Evolutionary conservation across 2,113 vertebrate genomes (phyloP), one percentile per base, ranked within the genome.

Genomic region (Nibea albiflora): DNA sequence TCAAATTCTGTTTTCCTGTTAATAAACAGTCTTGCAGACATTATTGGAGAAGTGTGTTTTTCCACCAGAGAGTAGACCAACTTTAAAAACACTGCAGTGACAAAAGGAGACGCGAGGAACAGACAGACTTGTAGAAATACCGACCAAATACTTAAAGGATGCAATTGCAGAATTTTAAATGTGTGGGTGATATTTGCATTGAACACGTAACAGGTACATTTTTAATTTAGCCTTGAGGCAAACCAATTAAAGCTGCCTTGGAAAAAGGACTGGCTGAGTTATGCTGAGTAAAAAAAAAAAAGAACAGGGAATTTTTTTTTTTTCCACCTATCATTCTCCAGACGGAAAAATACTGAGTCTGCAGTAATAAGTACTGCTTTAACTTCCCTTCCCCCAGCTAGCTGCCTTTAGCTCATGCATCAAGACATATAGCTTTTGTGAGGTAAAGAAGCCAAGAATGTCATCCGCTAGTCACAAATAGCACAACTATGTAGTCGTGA

Each of bases 11-110:
- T 67, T 65, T 75, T 69, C n/a, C 53, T 53, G 26, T 73, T 71
- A 61, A 81, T 71, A 61, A 81, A 84, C 8, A 50, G 54, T 58
- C 31, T 1, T 42, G 39, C 73, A 31, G 73, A 77, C 4, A 28
- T 77, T 60, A 62, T 9, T 62, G 14, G 15, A 73, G 20, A 54
- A 24, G 39, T 49, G 11, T 22, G 19, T 71, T 56, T 44, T 73
- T 65, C 12, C 12, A 39, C 16, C 35, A 47, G 19, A n/a, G 11
- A n/a, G 11, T 5, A 24, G 24, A 75, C 64, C 46, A 53, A 73
- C 31, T 28, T 22, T 2, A 31, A 31, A 31, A 60, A 24, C 11
- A 12, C 22, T n/a, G 11, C 10, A 16, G 3, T 26, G 22, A 26
- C 35, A 61, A 47, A 65, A 50, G 5, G 39, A 52, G 28, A 47